Conservation (phyloP, 2,797 vertebrate species). For the Telmatherina bonti region DNA sequence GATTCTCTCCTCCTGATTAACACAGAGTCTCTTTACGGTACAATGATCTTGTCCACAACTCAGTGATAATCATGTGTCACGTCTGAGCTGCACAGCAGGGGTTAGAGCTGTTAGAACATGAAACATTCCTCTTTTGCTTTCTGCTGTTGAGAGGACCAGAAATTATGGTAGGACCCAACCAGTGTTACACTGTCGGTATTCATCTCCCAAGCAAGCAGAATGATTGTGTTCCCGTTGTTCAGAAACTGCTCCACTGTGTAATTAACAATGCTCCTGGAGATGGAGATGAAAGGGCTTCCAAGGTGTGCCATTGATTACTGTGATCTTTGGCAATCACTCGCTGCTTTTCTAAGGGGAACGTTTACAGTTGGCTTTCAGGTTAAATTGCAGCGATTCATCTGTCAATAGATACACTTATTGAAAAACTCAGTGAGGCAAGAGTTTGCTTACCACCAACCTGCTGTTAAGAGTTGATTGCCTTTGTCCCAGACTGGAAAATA, state of each 20-base stretch:
- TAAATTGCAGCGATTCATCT: constrained; percentile 75
- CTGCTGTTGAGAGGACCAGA: constrained; percentile 48
- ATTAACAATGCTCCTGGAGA: constrained; percentile 53
- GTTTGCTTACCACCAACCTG: constrained; percentile 56
- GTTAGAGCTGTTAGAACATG: constrained; percentile 32
- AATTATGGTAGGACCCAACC: constrained; percentile 54
- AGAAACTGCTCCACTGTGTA: constrained; percentile 38
- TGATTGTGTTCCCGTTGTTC: constrained; percentile 64
- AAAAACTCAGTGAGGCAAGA: constrained; percentile 40
- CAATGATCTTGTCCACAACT: constrained; percentile 39
- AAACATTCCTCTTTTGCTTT: constrained; percentile 30
- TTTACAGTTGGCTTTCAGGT: constrained; percentile 57
- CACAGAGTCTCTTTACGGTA: constrained; percentile 35
- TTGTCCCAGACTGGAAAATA: constrained; percentile 42
- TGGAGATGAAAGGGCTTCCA: constrained; percentile 51
- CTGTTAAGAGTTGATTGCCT: constrained; percentile 66
- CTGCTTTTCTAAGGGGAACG: constrained; percentile 33
- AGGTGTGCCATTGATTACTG: constrained; percentile 75
- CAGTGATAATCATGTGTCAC: constrained; percentile 33
- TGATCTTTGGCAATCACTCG: constrained; percentile 56
- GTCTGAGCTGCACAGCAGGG: constrained; percentile 39
- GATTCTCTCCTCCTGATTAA: constrained; percentile 11
- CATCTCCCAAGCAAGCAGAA: constrained; percentile 44
- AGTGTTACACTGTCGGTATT: constrained; percentile 59
- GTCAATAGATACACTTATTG: constrained; percentile 61